Conservation (phyloP, 2,797 vertebrate genomes). For the Lacerta bilineata region DNA sequence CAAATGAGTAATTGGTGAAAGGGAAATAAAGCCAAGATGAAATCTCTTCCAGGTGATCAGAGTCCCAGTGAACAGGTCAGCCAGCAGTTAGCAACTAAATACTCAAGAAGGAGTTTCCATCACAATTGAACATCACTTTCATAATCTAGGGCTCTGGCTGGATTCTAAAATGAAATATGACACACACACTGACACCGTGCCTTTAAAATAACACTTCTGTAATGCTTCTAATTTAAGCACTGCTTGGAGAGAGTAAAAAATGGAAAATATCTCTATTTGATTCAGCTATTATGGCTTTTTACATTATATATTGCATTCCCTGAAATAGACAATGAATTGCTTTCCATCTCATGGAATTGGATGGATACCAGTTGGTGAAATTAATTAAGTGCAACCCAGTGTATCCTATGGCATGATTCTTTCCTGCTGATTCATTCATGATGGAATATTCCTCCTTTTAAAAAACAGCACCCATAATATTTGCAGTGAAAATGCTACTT, state of each 20-base stretch:
- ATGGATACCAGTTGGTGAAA: neutral
- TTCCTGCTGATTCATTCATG: neutral
- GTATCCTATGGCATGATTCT: neutral
- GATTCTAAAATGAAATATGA: constrained; percentile 37
- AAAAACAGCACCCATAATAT: neutral
- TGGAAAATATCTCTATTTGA: constrained; percentile 6
- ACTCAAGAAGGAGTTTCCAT: constrained; percentile 24
- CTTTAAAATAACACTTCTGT: constrained; percentile 22
- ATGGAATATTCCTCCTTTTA: neutral
- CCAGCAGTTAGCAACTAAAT: neutral
- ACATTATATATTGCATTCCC: neutral
- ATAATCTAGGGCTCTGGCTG: neutral
- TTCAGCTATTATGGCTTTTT: neutral
- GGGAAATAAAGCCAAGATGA: constrained; percentile 19
- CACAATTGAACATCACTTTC: constrained; percentile 11
- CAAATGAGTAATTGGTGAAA: constrained; percentile 10
- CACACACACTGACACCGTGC: neutral
- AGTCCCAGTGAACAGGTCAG: neutral
- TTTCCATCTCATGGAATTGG: neutral
- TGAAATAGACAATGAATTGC: neutral
- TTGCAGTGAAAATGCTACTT: neutral
- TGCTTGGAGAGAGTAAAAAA: neutral
- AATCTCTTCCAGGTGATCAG: constrained; percentile 7
- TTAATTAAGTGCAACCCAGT: neutral
- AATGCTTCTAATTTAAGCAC: constrained; percentile 19